Base-by-base conservation (phyloP, 2,797 vertebrate species). In the Lindbergichthys nudifrons region DNA sequence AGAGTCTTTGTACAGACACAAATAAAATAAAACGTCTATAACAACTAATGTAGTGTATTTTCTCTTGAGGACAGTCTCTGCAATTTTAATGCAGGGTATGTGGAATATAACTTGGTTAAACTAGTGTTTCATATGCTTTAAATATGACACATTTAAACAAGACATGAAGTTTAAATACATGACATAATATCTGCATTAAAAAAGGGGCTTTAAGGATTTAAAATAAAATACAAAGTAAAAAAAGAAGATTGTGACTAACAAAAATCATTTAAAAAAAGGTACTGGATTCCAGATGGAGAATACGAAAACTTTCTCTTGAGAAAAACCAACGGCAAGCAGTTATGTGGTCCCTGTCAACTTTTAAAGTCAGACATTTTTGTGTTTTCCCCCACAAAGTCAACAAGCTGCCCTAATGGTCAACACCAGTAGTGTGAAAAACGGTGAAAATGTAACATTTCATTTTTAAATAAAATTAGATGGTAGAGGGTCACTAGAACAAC, bases 101-200 rank as follows among this genome's bases (percentile, higher is more conserved):
- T 12, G 1, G 14, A 64, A 58, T 47, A 7, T 41, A 36, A 7
- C 32, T 1, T 36, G 19, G 3, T 5, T 50, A 10, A 66, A 61
- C 12, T 64, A 19, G 9, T 48, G 12, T 58, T 19, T 4, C 4
- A 30, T 41, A 30, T 30, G 0, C 2, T n/a, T 59, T 30, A 19
- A 0, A 60, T n/a, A 12, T 12, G 18, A 46, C 46, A 41, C 10
- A 52, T 36, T 10, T 36, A 36, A 18, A 53, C 15, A 30, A n/a
- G 2, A 42, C 0, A 41, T 36, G 12, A 2, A 64, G 13, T 56
- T 68, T 36, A 50, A 63, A 57, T 14, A 56, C 2, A 32, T 46
- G 30, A 19, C 9, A 43, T 43, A 1, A 60, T 30, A 70, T 81
- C 14, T 71, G 59, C 60, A 75, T 42, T 46, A 79, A 79, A 73